Evolutionary conservation across 2,113 vertebrate species (phyloP), one percentile per base, ranked within the genome.

Genomic region (Clarias macrocephalus): DNA sequence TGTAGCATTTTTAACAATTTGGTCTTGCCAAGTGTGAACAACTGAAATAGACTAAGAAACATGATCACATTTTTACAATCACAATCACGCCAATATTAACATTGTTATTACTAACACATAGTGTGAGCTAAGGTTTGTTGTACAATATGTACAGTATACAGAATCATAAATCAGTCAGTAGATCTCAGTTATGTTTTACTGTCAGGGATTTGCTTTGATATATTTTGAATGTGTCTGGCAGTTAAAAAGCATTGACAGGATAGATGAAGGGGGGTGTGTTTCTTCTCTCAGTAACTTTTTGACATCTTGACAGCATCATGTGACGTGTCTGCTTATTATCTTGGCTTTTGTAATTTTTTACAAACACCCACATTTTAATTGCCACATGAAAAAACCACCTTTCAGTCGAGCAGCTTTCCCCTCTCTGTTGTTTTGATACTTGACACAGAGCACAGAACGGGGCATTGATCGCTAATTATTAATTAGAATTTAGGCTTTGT

Each of bases 381-480:
- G 54, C 79, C 75, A 87, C 73, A 77, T 76, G 75, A 88, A 90
- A 90, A 87, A 63, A 37, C 18, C 85, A 86, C 82, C 84, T 85
- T 90, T 87, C 87, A 87, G 30, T 81, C 62, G 25, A 81, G 62
- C 85, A 70, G 60, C 70, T 77, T 79, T 87, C 80, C 68, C 59
- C 3, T 86, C 81, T 19, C 60, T 33, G 62, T 85, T 85, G 77
- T 79, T 85, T 75, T 79, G 85, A 82, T 88, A 82, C 80, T 88
- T 88, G 87, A 88, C 89, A 87, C 86, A 77, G 63, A 76, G 54
- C 83, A 82, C 66, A 80, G 89, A 90, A 62, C 48, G 85, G 86
- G 82, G 89, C 87, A 90, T 88, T 87, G 87, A 90, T 90, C 85
- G 77, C 87, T 90, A 90, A 90, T 88, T 87, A 88, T 90, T 90